Conservation (phyloP, 2,797 vertebrate genomes). For the Remorina albescens region DNA sequence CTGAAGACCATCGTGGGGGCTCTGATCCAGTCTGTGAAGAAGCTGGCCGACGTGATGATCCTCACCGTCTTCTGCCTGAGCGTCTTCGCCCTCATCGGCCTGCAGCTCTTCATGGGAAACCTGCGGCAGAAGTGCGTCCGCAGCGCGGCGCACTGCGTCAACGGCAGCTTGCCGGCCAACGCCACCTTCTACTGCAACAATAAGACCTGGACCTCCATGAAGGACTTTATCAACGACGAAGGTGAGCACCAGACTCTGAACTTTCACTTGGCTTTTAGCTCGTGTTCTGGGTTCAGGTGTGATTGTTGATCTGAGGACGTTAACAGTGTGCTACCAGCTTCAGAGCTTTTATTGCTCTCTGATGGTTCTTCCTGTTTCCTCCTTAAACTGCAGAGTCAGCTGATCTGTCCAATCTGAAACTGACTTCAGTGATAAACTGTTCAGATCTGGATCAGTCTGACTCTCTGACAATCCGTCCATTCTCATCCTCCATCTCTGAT, state of each 20-base stretch:
- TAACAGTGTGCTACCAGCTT: no score
- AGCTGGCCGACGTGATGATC: slow-evolving; percentile 98
- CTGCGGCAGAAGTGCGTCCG: slow-evolving; percentile 93
- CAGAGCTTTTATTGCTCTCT: no score
- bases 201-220: slow-evolving; percentile 87
- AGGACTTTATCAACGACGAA: slow-evolving; percentile 86
- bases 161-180: slow-evolving; percentile 80
- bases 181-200: slow-evolving; percentile 88
- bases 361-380: no score
- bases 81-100: slow-evolving; percentile 94
- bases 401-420: no score
- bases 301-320: no score
- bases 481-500: no score
- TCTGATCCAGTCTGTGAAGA: slow-evolving; percentile 98
- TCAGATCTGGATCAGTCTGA: no score
- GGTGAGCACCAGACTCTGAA: slow-evolving; percentile 76
- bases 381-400: no score
- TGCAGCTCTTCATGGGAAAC: slow-evolving; percentile 98
- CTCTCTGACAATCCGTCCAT: no score
- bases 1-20: slow-evolving; percentile 98
- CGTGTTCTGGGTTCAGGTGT: no score
- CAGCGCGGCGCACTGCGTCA: slow-evolving; percentile 80
- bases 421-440: no score
- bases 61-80: slow-evolving; percentile 95
- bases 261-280: no score